Base-by-base conservation (phyloP, 2,797 vertebrate species). In the Melanotaenia boesemani region DNA sequence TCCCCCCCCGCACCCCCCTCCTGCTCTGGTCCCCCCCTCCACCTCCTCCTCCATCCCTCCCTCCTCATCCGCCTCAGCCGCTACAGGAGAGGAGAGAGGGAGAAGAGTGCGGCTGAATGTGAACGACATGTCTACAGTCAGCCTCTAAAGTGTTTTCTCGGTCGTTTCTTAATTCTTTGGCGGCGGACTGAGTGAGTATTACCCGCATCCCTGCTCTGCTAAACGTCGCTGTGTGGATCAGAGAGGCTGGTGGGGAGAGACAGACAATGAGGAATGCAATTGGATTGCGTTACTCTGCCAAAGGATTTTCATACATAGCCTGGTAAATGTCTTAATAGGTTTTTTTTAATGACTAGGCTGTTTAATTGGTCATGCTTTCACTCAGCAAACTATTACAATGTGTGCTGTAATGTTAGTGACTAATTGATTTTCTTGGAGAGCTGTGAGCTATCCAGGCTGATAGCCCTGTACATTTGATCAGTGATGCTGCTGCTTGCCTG, bases 151-250 rank as follows among this genome's bases (percentile, higher is more conserved):
- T 93, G 87, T 88, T 92, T 90, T 85, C 88, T 91, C 93, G 89
- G 90, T 89, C 90, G 89, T 93, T 92, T 87, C 81, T 78, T 87
- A 86, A 90, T 91, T 93, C 90, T 93, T 89, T 91, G 91, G 92
- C 92, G 90, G 89, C 79, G 92, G 90, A 90, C 92, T 91, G 90
- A 94, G 94, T 95, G 92, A 95, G 94, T 95, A 94, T 91, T 89
- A 81, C 83, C 87, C 88, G 88, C 90, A 89, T 92, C 85, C 87
- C 79, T 86, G 87, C 84, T 87, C 84, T 88, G 87, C 84, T 82
- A 60, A 86, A 77, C 87, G 85, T 89, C 89, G 90, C 82, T 88
- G 90, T 81, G 89, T 89, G 92, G 88, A 90, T 86, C 81, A 83
- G 84, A 86, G 84, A 84, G 70, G 85, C 83, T 88, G 85, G 70